phyloP scores from a whole-genome alignment of 1,140 invertebrate genomes.

The Elysia chlorotica region DNA sequence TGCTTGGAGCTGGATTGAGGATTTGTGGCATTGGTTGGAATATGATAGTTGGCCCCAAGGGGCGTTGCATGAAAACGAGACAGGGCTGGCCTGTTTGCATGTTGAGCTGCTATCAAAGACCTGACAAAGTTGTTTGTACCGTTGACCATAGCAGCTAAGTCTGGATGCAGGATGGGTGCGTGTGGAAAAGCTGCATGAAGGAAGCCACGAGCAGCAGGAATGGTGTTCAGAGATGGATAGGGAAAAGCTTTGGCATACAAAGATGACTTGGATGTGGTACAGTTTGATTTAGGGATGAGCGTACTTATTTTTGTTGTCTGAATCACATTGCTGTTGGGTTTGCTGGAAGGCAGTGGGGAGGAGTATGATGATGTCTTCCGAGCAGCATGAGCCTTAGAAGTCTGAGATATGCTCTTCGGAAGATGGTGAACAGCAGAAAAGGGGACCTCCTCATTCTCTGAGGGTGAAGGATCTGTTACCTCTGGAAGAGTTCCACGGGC shows the following conservation, averaged over 20 bases:
- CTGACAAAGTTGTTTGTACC: not conserved
- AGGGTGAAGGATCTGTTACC: no score
- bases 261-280: not conserved
- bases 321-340: slow-evolving; percentile 14
- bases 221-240: slow-evolving; percentile 13
- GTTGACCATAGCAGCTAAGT: not conserved
- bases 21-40: not conserved
- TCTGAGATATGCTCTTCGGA: slow-evolving; percentile 8
- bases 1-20: slow-evolving; percentile 1
- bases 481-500: no score
- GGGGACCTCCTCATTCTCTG: not conserved
- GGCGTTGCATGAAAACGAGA: not conserved
- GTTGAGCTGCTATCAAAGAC: not conserved
- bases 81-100: no score
- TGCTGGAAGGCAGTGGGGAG: not conserved
- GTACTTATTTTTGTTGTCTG: slow-evolving; percentile 23
- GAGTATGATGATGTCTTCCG: not conserved
- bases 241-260: slow-evolving; percentile 1
- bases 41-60: not conserved
- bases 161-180: not conserved
- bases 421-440: not conserved
- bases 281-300: slow-evolving; percentile 17
- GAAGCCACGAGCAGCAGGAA: slow-evolving; percentile 6
- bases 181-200: slow-evolving; percentile 4
- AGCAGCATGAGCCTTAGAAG: not conserved